phyloP scores from a whole-genome alignment of 2,888 invertebrate genomes.

The Syrphus vitripennis region DNA sequence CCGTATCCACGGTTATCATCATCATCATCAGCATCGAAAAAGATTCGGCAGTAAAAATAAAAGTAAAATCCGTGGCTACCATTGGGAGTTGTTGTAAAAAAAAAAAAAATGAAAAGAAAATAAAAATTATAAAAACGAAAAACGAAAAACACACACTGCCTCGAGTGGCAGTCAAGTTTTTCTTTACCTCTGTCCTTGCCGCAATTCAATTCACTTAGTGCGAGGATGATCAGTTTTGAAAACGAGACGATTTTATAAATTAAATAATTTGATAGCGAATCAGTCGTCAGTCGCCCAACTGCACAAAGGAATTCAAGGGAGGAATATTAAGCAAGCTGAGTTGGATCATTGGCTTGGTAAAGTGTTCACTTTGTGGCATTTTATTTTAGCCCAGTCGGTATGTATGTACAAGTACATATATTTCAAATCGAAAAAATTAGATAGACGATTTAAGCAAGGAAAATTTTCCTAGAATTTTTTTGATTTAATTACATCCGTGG shows the following conservation, averaged over 20 bases:
- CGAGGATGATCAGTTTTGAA: constrained; percentile 31
- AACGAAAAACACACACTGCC: not conserved
- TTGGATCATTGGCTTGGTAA: constrained; percentile 27
- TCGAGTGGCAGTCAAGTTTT: not conserved
- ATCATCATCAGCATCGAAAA: not conserved
- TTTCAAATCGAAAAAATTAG: no score
- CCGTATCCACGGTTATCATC: not conserved
- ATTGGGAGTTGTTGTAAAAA: not conserved
- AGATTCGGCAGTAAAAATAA: not conserved
- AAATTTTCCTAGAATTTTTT: no score
- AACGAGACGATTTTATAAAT: constrained; percentile 50
- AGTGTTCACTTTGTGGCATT: constrained; percentile 33
- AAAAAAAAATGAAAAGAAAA: not conserved
- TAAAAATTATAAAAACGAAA: not conserved
- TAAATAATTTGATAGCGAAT: constrained; percentile 44
- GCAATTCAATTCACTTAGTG: constrained; percentile 4
- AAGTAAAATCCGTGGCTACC: not conserved
- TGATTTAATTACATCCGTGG: no score
- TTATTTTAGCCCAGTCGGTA: no score
- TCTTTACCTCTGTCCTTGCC: not conserved
- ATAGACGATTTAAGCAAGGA: no score
- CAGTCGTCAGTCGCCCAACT: not conserved
- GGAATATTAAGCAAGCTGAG: not conserved
- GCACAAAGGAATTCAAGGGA: not conserved
- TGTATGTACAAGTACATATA: no score